Conservation (phyloP, 2,113 vertebrate species). For the Eudyptes chrysolophus region DNA sequence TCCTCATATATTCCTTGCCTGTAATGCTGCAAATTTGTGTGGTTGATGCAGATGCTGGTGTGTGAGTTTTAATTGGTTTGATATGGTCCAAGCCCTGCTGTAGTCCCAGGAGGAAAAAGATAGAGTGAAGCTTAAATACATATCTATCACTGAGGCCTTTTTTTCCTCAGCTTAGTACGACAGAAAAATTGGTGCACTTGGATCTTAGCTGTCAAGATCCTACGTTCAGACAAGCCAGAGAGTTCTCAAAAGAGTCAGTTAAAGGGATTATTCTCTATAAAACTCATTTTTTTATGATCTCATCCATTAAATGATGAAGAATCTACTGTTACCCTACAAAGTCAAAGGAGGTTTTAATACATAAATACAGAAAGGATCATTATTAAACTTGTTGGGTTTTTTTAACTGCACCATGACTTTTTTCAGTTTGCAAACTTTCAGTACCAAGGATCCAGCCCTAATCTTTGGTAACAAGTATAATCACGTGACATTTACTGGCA, state of each 20-base stretch:
- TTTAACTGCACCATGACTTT: background rate
- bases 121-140: background rate
- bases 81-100: background rate
- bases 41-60: background rate
- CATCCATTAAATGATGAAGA: background rate
- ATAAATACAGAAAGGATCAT: background rate
- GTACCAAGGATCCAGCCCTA: background rate
- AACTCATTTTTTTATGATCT: background rate
- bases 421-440: background rate
- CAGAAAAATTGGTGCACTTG: background rate
- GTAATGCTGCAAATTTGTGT: background rate
- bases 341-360: background rate
- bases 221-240: background rate
- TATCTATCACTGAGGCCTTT: background rate
- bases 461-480: background rate
- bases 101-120: background rate
- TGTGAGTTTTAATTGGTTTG: background rate
- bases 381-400: background rate
- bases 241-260: background rate
- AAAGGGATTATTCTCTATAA: background rate
- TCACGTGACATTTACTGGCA: background rate
- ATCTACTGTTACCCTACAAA: background rate
- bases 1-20: background rate
- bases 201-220: background rate
- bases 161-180: background rate